These are phyloP conservation scores for Thunnus thynnus DNA, from an alignment of 2,113 vertebrate species.

Conservation along the genomic window DNA sequence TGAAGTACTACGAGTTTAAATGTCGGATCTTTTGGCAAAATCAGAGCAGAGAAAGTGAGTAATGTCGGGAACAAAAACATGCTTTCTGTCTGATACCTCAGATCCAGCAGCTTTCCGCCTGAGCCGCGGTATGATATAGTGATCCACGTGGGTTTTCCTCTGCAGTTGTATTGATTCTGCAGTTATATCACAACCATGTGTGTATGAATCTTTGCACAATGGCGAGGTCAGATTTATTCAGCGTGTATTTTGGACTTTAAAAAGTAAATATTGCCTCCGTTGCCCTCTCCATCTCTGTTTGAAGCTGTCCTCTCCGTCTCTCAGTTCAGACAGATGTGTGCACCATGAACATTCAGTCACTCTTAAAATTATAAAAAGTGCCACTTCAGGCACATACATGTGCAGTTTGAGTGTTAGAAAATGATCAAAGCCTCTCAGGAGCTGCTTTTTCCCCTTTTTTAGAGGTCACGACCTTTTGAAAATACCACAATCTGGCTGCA, in stretches of 20 bases:
- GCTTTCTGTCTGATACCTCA: background rate
- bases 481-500: background rate
- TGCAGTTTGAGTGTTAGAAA: background rate
- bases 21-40: background rate
- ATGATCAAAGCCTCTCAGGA: background rate
- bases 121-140: background rate
- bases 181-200: slow-evolving; percentile 47
- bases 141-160: slow-evolving; percentile 12
- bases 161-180: slow-evolving; percentile 1
- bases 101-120: slow-evolving; percentile 1
- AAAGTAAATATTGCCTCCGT: too few species aligned
- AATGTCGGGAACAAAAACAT: slow-evolving; percentile 24
- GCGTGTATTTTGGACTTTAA: background rate
- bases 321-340: background rate
- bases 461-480: background rate
- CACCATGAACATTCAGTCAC: background rate
- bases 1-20: background rate
- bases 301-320: background rate
- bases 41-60: background rate
- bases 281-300: background rate
- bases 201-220: background rate
- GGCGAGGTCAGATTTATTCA: background rate
- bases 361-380: background rate
- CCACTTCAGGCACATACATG: background rate
- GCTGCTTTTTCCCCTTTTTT: background rate